Percentiles rank a stretch among this genome's conserved stretches.
Conservation (phyloP, 2,113 vertebrate genomes). For the Ariopsis seemanni region DNA sequence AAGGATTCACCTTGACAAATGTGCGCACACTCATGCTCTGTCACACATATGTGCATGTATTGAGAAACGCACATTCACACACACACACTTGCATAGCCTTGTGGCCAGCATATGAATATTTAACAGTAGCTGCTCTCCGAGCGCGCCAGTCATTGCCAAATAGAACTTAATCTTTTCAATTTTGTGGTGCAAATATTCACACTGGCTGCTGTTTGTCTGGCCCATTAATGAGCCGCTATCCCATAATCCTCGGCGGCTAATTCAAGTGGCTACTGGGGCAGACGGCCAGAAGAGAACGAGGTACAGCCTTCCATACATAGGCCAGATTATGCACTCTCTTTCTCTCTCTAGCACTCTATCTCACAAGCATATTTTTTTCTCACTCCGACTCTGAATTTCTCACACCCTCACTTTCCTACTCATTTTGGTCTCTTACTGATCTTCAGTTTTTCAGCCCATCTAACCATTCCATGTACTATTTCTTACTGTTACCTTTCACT, state of each 20-base stretch:
- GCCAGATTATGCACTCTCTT: slow-evolving; percentile 76
- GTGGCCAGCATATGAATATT: slow-evolving; percentile 95
- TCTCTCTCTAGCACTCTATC: slow-evolving; percentile 12
- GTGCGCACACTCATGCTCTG: slow-evolving; percentile 11
- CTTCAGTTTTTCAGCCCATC: background rate
- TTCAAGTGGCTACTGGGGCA: slow-evolving; percentile 94
- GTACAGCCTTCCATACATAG: slow-evolving; percentile 80
- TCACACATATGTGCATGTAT: slow-evolving; percentile 68
- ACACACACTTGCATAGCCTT: slow-evolving; percentile 65
- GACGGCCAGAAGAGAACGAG: slow-evolving; percentile 74
- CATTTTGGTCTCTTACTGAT: background rate
- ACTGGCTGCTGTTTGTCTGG: slow-evolving; percentile 98
- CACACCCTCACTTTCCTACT: background rate
- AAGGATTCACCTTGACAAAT: slow-evolving; percentile 5
- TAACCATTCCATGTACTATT: background rate
- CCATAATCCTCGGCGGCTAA: slow-evolving; percentile 98
- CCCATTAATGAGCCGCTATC: slow-evolving; percentile 97
- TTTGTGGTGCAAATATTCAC: slow-evolving; percentile 99
- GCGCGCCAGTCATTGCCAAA: slow-evolving; percentile 97
- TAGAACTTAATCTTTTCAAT: slow-evolving; percentile 99
- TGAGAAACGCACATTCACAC: slow-evolving; percentile 31
- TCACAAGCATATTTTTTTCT: slow-evolving; percentile 4
- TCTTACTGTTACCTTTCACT: background rate
- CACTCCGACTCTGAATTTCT: background rate
- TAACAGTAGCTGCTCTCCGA: slow-evolving; percentile 96